phyloP scores from a whole-genome alignment of 2,113 vertebrate genomes.

The Hippocampus barbouri region DNA sequence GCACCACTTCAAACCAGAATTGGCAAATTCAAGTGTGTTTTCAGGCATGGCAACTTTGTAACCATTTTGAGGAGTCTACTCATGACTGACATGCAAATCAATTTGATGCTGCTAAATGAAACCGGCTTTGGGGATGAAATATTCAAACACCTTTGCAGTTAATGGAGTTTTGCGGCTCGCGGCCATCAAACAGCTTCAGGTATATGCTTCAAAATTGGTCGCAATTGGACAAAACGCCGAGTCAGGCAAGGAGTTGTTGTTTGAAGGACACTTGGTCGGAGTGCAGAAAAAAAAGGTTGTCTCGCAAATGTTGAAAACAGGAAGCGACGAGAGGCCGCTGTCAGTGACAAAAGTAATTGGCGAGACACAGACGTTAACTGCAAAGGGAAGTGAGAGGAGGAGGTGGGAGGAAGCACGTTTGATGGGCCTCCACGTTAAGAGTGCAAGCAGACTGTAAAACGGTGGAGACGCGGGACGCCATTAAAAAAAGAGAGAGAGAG shows the following conservation, averaged over 20 bases:
- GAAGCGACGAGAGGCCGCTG: slow-evolving; percentile 1
- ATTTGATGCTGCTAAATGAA: too few relatives aligned
- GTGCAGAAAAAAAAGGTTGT: not conserved
- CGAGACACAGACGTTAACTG: not conserved
- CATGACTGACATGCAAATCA: too few relatives aligned
- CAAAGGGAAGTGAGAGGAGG: slow-evolving; percentile 6
- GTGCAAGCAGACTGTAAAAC: slow-evolving; percentile 70
- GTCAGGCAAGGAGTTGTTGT: not conserved
- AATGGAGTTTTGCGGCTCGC: too few relatives aligned
- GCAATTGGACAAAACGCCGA: too few relatives aligned
- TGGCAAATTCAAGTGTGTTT: too few relatives aligned
- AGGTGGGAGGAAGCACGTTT: slow-evolving; percentile 33
- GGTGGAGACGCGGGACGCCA: slow-evolving; percentile 62
- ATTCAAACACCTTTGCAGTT: too few relatives aligned
- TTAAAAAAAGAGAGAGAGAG: slow-evolving; percentile 43
- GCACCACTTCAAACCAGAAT: too few relatives aligned
- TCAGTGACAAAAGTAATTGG: slow-evolving; percentile 5
- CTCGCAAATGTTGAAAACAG: not conserved
- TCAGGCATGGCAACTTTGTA: too few relatives aligned
- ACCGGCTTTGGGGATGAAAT: too few relatives aligned
- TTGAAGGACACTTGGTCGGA: not conserved
- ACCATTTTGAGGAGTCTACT: too few relatives aligned
- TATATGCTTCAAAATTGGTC: not conserved
- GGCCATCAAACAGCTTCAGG: too few relatives aligned
- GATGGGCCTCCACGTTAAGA: slow-evolving; percentile 50